Evolutionary conservation across 2,888 invertebrate genomes (phyloP).

Genomic region (Elmis aenea): DNA sequence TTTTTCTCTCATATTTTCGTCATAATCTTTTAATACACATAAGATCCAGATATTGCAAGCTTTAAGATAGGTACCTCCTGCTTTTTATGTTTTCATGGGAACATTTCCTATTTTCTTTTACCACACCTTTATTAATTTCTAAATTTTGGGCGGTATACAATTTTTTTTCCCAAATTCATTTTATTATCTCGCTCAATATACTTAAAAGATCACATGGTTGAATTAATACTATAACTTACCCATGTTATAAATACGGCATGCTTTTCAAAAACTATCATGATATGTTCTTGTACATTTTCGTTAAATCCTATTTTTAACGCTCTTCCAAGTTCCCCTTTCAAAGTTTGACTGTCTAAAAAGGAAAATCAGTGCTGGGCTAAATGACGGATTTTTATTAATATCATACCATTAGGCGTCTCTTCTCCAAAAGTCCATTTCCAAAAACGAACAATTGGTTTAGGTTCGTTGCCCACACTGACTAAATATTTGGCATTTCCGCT

Average conservation of each 20-base stretch:
- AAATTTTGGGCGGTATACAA: neutral
- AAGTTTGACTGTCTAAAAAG: slow-evolving; percentile 18
- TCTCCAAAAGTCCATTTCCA: slow-evolving; percentile 60
- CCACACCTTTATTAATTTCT: too few species aligned
- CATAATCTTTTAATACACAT: too few species aligned
- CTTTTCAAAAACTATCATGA: slow-evolving; percentile 44
- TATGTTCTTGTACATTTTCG: slow-evolving; percentile 41
- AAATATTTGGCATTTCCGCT: slow-evolving; percentile 57
- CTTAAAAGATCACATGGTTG: neutral
- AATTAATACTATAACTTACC: slow-evolving; percentile 32
- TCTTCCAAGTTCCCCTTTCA: slow-evolving; percentile 25
- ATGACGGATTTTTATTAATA: neutral
- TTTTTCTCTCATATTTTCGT: too few species aligned
- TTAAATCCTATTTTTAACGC: slow-evolving; percentile 41
- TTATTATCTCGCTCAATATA: neutral
- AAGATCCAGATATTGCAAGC: too few species aligned
- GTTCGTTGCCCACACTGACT: slow-evolving; percentile 51
- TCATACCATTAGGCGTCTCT: slow-evolving; percentile 52
- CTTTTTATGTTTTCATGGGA: too few species aligned
- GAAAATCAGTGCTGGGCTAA: slow-evolving; percentile 2
- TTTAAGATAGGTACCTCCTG: too few species aligned
- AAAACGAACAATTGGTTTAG: slow-evolving; percentile 49
- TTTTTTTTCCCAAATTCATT: neutral
- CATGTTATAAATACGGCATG: slow-evolving; percentile 42
- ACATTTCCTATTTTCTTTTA: too few species aligned